Conservation (phyloP, 37 sponge, comb jelly and placozoan genomes). For the Ephydatia muelleri region DNA sequence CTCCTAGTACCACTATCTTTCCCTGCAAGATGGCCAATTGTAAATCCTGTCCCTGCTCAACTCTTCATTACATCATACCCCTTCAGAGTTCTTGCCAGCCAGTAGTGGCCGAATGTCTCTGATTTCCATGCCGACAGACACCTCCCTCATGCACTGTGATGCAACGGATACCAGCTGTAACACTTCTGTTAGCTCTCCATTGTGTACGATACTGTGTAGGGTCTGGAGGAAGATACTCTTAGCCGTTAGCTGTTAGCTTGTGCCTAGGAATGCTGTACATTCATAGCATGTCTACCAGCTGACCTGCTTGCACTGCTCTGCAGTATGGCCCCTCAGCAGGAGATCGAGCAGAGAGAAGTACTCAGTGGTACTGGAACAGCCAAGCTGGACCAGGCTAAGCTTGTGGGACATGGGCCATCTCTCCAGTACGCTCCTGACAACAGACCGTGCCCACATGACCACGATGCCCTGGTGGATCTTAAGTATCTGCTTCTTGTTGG, state of each 20-base stretch:
- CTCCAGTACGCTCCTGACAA: slow-evolving; percentile 46
- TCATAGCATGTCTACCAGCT: background rate
- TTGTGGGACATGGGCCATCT: slow-evolving; percentile 39
- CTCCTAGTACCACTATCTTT: slow-evolving; percentile 40
- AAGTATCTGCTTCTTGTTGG: slow-evolving; percentile 19
- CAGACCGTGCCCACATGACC: slow-evolving; percentile 57
- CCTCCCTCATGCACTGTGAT: slow-evolving; percentile 75
- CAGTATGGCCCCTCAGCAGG: slow-evolving; percentile 34
- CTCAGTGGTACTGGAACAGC: slow-evolving; percentile 45
- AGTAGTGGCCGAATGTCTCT: slow-evolving; percentile 23
- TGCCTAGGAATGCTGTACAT: background rate
- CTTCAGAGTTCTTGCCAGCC: slow-evolving; percentile 13
- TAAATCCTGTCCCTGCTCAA: background rate
- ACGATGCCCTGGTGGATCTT: slow-evolving; percentile 53
- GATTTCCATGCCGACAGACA: slow-evolving; percentile 49
- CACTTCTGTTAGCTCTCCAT: slow-evolving; percentile 55
- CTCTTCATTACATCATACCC: slow-evolving; percentile 18
- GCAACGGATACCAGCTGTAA: slow-evolving; percentile 49
- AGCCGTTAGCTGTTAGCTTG: background rate
- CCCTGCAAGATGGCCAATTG: slow-evolving; percentile 12
- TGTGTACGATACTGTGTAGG: slow-evolving; percentile 26
- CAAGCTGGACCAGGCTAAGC: slow-evolving; percentile 39
- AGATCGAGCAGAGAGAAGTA: slow-evolving; percentile 78
- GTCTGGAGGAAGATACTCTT: slow-evolving; percentile 32
- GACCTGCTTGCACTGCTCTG: slow-evolving; percentile 44